Percentiles rank a stretch among this genome's conserved stretches.
phyloP scores from a whole-genome alignment of 2,888 invertebrate species.

The Hemithea aestivaria region DNA sequence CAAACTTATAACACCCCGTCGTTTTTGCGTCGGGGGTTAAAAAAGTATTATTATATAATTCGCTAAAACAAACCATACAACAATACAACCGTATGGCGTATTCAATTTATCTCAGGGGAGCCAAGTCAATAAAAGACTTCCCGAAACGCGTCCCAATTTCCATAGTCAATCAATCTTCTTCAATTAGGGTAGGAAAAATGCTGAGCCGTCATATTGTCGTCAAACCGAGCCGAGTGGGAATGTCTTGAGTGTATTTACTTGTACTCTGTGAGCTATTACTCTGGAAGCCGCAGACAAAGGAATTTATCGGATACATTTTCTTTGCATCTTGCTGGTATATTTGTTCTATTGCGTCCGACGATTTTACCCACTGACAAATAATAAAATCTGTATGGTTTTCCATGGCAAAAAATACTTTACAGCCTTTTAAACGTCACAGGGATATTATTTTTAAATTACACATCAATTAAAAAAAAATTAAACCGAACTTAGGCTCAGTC shows the following conservation, averaged over 20 bases:
- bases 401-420: too few species aligned
- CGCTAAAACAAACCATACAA: constrained; percentile 11
- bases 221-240: constrained; percentile 16
- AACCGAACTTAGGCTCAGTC: too few species aligned
- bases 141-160: constrained; percentile 24
- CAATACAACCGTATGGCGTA: constrained; percentile 21
- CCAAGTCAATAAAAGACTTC: constrained; percentile 27
- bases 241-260: constrained; percentile 11
- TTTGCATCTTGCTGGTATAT: too few species aligned
- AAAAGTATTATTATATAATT: constrained; percentile 4
- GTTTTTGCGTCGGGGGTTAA: too few species aligned
- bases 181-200: constrained; percentile 27
- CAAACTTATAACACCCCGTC: too few species aligned
- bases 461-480: too few species aligned
- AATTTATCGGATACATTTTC: neutral
- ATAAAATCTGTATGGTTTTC: too few species aligned
- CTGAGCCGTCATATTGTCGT: constrained; percentile 25
- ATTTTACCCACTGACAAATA: too few species aligned
- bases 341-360: too few species aligned
- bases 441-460: too few species aligned
- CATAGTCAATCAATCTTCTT: constrained; percentile 31
- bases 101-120: constrained; percentile 23
- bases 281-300: constrained; percentile 6
- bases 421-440: too few species aligned
- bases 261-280: constrained; percentile 11